These are phyloP conservation scores for Pandemis corylana DNA, from an alignment of 2,888 invertebrate genomes.

Conservation along the genomic window DNA sequence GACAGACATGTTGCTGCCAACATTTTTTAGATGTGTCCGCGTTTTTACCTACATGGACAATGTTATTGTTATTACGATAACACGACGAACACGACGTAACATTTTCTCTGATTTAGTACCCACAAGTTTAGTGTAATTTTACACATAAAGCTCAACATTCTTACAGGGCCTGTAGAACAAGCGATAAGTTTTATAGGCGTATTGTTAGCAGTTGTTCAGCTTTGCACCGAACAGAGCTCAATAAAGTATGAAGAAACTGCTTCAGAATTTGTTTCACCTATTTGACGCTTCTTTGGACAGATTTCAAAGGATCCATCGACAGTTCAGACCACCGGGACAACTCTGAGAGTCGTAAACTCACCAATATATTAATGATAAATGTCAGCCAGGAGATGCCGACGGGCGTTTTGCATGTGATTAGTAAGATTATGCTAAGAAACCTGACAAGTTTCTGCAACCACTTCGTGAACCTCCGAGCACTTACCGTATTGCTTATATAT, in stretches of 20 bases:
- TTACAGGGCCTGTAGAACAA: conserved; percentile 55
- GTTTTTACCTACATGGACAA: neutral
- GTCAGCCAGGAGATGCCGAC: conserved; percentile 28
- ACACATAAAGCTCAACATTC: conserved; percentile 28
- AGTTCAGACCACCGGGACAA: conserved; percentile 62
- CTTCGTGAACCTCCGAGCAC: conserved; percentile 8
- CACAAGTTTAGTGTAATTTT: conserved; percentile 26
- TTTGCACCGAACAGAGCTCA: conserved; percentile 57
- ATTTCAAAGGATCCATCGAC: conserved; percentile 54
- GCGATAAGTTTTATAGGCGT: conserved; percentile 76
- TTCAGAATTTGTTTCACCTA: conserved; percentile 74
- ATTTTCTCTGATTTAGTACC: conserved; percentile 30
- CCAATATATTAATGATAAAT: conserved; percentile 52
- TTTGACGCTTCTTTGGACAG: conserved; percentile 59
- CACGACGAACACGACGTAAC: neutral
- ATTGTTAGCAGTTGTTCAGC: conserved; percentile 68
- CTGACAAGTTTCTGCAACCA: conserved; percentile 15
- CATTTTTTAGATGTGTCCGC: neutral
- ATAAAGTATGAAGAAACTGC: conserved; percentile 63
- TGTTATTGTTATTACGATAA: conserved; percentile 5
- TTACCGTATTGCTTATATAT: neutral
- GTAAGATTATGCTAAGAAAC: conserved; percentile 40
- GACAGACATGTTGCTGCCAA: neutral
- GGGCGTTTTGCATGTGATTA: conserved; percentile 50
- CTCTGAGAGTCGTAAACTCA: conserved; percentile 53